Evolutionary conservation across 2,888 invertebrate species (phyloP), one percentile per base, ranked within the genome.

Genomic region (Xiphydria camelus): DNA sequence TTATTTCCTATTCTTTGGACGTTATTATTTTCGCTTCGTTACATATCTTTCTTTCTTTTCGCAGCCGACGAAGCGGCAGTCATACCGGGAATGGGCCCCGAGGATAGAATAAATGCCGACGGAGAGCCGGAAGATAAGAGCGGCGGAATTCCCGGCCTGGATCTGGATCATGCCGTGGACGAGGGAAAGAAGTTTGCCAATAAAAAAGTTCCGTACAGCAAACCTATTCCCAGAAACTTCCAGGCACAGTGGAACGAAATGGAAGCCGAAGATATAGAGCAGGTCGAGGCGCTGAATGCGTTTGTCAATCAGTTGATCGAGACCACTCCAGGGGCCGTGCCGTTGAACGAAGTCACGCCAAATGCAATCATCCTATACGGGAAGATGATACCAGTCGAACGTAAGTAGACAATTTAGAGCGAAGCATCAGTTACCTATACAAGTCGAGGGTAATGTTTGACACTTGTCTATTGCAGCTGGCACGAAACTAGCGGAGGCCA

Each of bases 31-130:
- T 47, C 12, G 20, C 14, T 35, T n/a, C n/a, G n/a, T n/a, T n/a
- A n/a, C n/a, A 17, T 33, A 4, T 12, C 23, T 32, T 10, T 41
- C 29, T 38, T 41, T 36, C 44, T 45, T 23, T 32, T 18, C 29
- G 32, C 9, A 77, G 70, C 82, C 73, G 89, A 90, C 62, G 91
- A 92, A 71, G 86, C 88, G 42, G 83, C 89, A 2, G 79, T 87
- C 17, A 91, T 95, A 69, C 96, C 95, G 52, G 98, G 97, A 39
- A 96, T 98, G 95, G 98, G 97, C n/a, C 91, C 96, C 17, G 96
- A 97, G 76, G 94, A 95, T 69, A 90, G 90, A 73, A 88, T 94
- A 1, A 85, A 84, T 59, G 82, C 82, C 22, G 77, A 79, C 33
- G 51, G 64, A 36, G 67, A 76, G 62, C 49, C 60, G 19, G 50